Base-by-base conservation (phyloP, 2,888 invertebrate species). In the Serripes groenlandicus region DNA sequence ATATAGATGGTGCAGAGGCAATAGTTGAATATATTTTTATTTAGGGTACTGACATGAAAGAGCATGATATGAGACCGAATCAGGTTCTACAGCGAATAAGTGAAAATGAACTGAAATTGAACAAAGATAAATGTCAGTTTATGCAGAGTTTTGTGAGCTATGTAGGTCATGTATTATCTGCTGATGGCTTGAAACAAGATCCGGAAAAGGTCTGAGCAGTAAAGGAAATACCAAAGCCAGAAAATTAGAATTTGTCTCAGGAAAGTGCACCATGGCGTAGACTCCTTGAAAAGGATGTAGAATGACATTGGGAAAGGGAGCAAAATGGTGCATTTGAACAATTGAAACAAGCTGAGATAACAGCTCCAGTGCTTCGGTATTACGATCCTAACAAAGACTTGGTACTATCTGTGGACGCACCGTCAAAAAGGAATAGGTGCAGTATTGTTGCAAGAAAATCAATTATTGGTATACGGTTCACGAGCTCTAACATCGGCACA, bases 371-470 rank as follows among this genome's bases (percentile, higher is more conserved):
- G 7, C 78, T 90, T 9, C 56, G 78, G 7, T 88, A 83, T 72
- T 83, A 34, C 56, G 70, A 84, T 60, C 60, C 52, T 18, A 80
- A 66, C 26, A 37, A 77, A 60, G 66, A 75, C 7, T 7, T 83
- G 11, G 70, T 58, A 30, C 62, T 86, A 3, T 78, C 75, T 4
- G 85, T 86, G 42, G 90, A 90, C 60, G 87, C 89, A 9, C 83
- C 83, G 28, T 82, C 84, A 18, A 75, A n/a, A 88, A 71, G 88
- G 89, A 9, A 30, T 90, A 2, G 89, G 87, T 5, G 74, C 87
- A 60, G 86, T 81, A 0, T 23, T 87, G 11, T n/a, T 85, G 3
- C 86, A 88, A 58, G 72, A 86, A n/a, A 79, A 81, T 37, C 76
- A 81, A 77, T 78, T 69, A 23, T 54, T 78, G 3, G 78, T 78